These are phyloP conservation scores for Biston betularia DNA, from an alignment of 2,888 invertebrate genomes.

Conservation along the genomic window DNA sequence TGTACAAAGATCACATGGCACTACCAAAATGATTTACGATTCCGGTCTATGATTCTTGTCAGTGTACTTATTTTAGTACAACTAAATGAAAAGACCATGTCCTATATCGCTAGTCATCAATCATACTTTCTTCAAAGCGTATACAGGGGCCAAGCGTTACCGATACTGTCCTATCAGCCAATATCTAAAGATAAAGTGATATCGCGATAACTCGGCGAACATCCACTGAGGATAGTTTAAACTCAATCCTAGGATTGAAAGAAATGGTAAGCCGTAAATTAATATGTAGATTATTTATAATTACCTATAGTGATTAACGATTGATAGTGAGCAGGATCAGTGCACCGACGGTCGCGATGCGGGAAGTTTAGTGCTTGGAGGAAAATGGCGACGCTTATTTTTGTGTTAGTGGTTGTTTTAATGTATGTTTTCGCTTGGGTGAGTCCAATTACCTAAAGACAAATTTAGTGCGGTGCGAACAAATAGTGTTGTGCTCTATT, in stretches of 20 bases:
- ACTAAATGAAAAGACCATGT: conserved; percentile 19
- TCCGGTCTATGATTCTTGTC: no score
- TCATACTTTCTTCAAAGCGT: conserved; percentile 33
- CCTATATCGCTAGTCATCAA: conserved; percentile 31
- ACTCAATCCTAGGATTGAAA: conserved; percentile 61
- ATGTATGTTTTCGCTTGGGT: conserved; percentile 61
- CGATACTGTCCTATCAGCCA: conserved; percentile 36
- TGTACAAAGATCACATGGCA: no score
- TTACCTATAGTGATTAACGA: conserved; percentile 29
- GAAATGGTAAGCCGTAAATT: conserved; percentile 75
- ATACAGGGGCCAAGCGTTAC: conserved; percentile 20
- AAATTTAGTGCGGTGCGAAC: not conserved
- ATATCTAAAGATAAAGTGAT: conserved; percentile 40
- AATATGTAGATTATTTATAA: conserved; percentile 53
- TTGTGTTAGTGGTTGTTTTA: conserved; percentile 50
- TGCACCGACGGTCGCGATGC: conserved; percentile 28
- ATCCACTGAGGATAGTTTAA: conserved; percentile 58
- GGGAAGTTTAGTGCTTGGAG: conserved; percentile 32
- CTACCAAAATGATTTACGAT: no score
- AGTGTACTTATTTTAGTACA: not conserved
- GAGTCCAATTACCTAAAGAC: conserved; percentile 43
- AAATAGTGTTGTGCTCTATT: not conserved
- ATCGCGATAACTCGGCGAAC: conserved; percentile 40
- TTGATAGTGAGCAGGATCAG: conserved; percentile 26
- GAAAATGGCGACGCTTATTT: conserved; percentile 46